phyloP scores from a whole-genome alignment of 2,113 vertebrate genomes.

The Hiodon alosoides region DNA sequence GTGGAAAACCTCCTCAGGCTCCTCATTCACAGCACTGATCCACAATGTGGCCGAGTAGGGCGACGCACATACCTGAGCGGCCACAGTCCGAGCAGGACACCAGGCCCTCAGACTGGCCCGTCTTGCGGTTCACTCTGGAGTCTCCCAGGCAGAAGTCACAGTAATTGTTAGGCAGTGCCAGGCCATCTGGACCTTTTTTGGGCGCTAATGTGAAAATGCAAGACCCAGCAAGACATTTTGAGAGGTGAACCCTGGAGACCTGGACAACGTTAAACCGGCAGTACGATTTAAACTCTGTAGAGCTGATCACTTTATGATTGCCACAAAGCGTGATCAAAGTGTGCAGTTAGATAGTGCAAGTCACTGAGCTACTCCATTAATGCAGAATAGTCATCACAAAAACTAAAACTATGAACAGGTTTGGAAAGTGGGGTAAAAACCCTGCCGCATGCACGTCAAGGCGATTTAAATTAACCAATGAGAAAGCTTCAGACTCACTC shows the following conservation, averaged over 20 bases:
- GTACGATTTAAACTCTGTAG: neutral
- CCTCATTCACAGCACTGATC: neutral
- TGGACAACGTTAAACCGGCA: neutral
- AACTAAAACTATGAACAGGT: neutral
- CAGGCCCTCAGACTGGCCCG: constrained; percentile 84
- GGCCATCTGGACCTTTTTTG: constrained; percentile 86
- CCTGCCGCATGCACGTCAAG: neutral
- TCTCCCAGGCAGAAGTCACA: constrained; percentile 96
- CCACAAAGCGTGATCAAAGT: no score
- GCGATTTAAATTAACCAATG: no score
- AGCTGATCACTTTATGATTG: no score
- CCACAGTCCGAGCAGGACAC: constrained; percentile 96
- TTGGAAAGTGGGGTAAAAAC: neutral
- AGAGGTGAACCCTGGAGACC: neutral
- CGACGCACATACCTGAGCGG: constrained; percentile 70
- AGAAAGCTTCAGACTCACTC: constrained; percentile 57
- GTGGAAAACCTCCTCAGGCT: neutral
- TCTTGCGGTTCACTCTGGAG: constrained; percentile 93
- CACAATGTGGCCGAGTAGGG: neutral
- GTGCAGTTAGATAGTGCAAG: no score
- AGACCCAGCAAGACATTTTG: neutral
- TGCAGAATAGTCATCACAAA: no score
- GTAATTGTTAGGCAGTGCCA: constrained; percentile 92
- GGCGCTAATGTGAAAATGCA: constrained; percentile 56
- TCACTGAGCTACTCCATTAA: no score